phyloP scores from a whole-genome alignment of 2,888 invertebrate genomes.

The Tinea trinotella region DNA sequence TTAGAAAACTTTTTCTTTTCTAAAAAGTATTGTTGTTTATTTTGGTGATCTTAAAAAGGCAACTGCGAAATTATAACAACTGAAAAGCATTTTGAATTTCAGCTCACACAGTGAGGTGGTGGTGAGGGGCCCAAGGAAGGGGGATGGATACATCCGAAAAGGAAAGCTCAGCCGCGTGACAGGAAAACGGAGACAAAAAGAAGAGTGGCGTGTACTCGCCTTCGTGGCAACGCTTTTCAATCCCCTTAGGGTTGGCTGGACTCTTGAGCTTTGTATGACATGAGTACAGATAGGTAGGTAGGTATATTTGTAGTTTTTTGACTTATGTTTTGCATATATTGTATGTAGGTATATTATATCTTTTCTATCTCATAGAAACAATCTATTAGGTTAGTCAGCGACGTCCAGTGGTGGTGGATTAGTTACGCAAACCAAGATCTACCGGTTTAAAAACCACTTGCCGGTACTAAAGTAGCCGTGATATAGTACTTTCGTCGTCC shows the following conservation, averaged over 20 bases:
- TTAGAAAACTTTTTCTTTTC: too few species aligned
- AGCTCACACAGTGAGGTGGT: conserved; percentile 11
- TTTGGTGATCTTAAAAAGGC: background rate
- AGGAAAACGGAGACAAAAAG: conserved; percentile 54
- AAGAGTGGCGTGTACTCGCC: conserved; percentile 32
- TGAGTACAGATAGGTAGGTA: background rate
- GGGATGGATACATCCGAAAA: conserved; percentile 44
- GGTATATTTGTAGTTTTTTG: background rate
- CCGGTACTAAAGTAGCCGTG: too few species aligned
- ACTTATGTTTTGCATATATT: too few species aligned
- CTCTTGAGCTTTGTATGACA: conserved; percentile 1
- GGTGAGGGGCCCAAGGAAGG: conserved; percentile 24
- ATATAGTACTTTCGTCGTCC: too few species aligned
- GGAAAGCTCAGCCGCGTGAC: conserved; percentile 40
- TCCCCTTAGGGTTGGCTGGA: conserved; percentile 17
- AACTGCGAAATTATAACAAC: background rate
- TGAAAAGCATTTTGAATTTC: conserved; percentile 9
- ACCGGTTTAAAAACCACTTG: too few species aligned
- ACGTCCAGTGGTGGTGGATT: too few species aligned
- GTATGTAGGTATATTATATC: too few species aligned
- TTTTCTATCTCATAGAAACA: too few species aligned
- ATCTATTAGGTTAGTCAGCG: too few species aligned
- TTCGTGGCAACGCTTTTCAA: conserved; percentile 18
- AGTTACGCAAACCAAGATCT: too few species aligned
- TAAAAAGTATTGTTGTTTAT: too few species aligned